phyloP scores from a whole-genome alignment of 2,888 invertebrate genomes.

The Drosophila atripex region DNA sequence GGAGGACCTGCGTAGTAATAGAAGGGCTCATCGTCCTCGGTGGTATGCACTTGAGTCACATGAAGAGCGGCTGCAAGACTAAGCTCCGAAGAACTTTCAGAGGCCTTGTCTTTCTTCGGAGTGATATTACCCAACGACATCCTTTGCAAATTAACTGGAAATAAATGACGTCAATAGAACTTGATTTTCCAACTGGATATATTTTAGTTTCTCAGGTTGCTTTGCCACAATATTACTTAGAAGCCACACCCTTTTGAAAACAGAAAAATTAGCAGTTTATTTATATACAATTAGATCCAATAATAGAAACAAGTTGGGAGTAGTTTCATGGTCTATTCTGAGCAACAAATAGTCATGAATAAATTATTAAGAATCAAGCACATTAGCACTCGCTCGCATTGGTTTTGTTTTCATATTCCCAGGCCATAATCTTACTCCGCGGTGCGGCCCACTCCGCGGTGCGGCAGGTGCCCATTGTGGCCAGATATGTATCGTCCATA shows the following conservation, averaged over 20 bases:
- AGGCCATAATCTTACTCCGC: conserved; percentile 21
- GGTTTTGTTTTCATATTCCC: conserved; percentile 5
- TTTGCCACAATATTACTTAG: background rate
- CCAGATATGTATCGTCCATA: conserved; percentile 14
- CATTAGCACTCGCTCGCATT: background rate
- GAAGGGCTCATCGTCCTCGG: background rate
- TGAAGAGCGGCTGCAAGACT: conserved; percentile 7
- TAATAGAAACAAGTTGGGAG: conserved; percentile 4
- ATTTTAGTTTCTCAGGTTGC: background rate
- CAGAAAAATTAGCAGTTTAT: conserved; percentile 18
- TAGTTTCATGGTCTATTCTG: background rate
- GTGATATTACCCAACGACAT: conserved; percentile 4
- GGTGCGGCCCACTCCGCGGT: conserved; percentile 17
- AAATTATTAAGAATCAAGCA: background rate
- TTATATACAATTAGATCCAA: background rate
- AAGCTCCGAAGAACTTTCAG: conserved; percentile 9
- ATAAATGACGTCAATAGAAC: background rate
- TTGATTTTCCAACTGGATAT: background rate
- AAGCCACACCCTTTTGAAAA: background rate
- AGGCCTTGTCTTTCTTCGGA: background rate
- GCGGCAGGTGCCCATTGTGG: conserved; percentile 24
- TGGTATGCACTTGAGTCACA: conserved; percentile 21
- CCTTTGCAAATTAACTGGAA: conserved; percentile 7
- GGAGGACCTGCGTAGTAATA: background rate
- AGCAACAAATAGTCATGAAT: background rate